Evolutionary conservation across 2,113 vertebrate species (phyloP), one percentile per base, ranked within the genome.

Genomic region (Lagenorhynchus albirostris): DNA sequence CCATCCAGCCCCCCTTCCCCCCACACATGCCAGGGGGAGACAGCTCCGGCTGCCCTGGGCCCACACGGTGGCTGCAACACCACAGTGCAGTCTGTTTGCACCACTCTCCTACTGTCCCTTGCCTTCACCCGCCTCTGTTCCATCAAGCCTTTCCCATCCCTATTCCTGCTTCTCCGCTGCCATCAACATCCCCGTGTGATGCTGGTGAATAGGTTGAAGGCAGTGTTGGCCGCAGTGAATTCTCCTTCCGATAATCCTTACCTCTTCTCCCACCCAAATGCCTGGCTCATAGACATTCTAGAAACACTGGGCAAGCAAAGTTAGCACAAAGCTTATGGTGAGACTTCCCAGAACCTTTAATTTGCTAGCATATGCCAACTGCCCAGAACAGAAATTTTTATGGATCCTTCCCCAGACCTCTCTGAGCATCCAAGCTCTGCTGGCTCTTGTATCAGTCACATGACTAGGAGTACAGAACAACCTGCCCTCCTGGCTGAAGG

Each of bases 21-120:
- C 17, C 9, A 6, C 3, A 0, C 25, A 0, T 0, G 1, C 29
- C 13, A 0, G 21, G 77, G 8, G 7, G 2, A 26, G 67, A n/a
- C 36, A 36, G 18, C 44, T 8, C 13, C 0, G 0, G 18, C 26
- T 8, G 3, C 29, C 53, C 21, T 5, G 36, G 11, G 63, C 29
- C 9, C 13, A 18, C 18, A 0, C 0, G 3, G 62, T 20, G 26
- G 5, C 23, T 88, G 47, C 0, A 18, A 14, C 25, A 10, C 20
- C 9, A 6, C 2, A 1, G 44, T 1, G 29, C 20, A 38, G 31
- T 36, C 63, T 8, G 26, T 20, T n/a, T 3, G 31, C 29, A 25
- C 25, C 5, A 6, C 17, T 47, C 2, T 67, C 25, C 0, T 53
- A 6, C 47, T 29, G 1, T 3, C 50, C 41, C 77, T 33, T 20